Base-by-base conservation (phyloP, 2,797 vertebrate species). In the Lithobates pipiens region DNA sequence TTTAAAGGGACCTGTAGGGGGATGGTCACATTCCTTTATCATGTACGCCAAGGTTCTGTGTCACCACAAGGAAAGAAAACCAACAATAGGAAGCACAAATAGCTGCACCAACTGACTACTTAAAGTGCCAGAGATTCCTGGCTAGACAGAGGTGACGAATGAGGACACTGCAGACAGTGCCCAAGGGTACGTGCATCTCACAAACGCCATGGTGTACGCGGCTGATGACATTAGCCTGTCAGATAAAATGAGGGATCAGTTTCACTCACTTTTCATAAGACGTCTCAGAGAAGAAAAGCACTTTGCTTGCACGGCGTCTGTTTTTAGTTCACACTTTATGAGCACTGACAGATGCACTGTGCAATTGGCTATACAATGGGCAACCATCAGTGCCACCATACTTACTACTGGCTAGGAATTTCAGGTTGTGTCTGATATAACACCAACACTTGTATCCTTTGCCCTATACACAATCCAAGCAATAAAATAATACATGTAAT, bases 71-170 rank as follows among this genome's bases (percentile, higher is more conserved):
- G 13, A 75, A 75, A 4, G 54, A 27, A 15, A 15, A 29, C 25
- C 25, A 54, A 54, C 46, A 75, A 16, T 70, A 70, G 10, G 5
- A 72, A 34, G 21, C 16, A 76, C 27, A 76, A 11, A 32, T 76
- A 76, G 23, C 54, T 63, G 11, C 76, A 39, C 29, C 18, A 36
- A 15, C 1, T 11, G 7, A 21, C 75, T 50, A 61, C 50, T 34
- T 34, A 61, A 76, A 9, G 54, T 76, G 39, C 75, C 54, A 42
- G 5, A 67, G 61, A 78, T 68, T 78, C 77, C 65, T 36, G 8
- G 6, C 23, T 6, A 29, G 36, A 10, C 63, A 46, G 77, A 21
- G 27, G 65, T 50, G 77, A 70, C 36, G 7, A 46, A 70, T 69
- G 42, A 70, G 9, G 44, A 70, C 18, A 5, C 15, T 34, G 7